Evolutionary conservation across 1,140 invertebrate genomes (phyloP).

Genomic region (Chironomus striatipennis): DNA sequence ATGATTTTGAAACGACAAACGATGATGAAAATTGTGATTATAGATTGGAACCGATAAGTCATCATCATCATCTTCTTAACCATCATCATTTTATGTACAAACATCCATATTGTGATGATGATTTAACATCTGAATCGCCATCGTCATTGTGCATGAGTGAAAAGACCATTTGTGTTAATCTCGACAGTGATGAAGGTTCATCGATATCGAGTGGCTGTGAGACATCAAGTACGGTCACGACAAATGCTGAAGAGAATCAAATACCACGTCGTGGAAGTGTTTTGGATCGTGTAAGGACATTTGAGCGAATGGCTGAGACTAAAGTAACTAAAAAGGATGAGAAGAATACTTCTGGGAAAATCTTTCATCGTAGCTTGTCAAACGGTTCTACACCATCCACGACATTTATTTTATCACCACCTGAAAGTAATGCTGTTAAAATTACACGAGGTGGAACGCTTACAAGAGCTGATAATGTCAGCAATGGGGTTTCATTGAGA

Average conservation of each 20-base stretch:
- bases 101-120: not conserved
- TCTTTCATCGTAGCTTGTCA: not conserved
- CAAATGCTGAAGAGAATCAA: slow-evolving; percentile 32
- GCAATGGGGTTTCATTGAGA: not conserved
- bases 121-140: slow-evolving; percentile 5
- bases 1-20: not conserved
- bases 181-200: slow-evolving; percentile 60
- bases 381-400: too few relatives aligned
- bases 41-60: not conserved
- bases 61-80: not conserved
- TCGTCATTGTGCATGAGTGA: slow-evolving; percentile 17
- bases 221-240: slow-evolving; percentile 62
- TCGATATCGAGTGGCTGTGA: slow-evolving; percentile 70
- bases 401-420: not conserved
- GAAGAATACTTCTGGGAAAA: not conserved
- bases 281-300: not conserved
- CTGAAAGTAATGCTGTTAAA: not conserved
- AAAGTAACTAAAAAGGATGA: not conserved
- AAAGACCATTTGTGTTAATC: slow-evolving; percentile 43
- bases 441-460: slow-evolving; percentile 4
- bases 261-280: slow-evolving; percentile 19
- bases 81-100: not conserved
- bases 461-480: not conserved
- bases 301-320: not conserved
- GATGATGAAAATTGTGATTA: slow-evolving; percentile 15